Evolutionary conservation across 2,113 vertebrate species (phyloP).

Genomic region (Nothoprocta perdicaria): DNA sequence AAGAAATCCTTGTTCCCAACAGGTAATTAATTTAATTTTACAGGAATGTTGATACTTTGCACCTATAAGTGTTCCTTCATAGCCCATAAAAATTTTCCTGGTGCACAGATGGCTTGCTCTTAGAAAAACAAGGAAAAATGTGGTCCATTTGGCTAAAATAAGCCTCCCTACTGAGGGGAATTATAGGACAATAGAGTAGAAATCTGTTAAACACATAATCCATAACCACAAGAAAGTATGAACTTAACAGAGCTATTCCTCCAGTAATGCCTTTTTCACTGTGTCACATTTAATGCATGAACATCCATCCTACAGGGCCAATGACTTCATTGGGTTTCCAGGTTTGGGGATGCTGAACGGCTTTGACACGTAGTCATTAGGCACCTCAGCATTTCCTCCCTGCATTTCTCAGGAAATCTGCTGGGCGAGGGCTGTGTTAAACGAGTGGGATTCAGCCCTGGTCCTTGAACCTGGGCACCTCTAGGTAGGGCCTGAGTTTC

Average conservation of each 20-base stretch:
- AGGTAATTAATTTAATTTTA: slow-evolving; percentile 68
- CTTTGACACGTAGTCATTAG: background rate
- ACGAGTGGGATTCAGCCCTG: background rate
- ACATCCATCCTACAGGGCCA: background rate
- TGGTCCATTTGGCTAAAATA: slow-evolving; percentile 27
- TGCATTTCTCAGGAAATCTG: background rate
- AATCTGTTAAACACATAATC: slow-evolving; percentile 24
- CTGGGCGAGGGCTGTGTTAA: background rate
- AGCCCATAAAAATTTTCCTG: slow-evolving; percentile 18
- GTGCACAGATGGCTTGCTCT: slow-evolving; percentile 39
- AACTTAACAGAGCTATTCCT: background rate
- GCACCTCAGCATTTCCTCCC: background rate
- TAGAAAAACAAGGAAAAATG: slow-evolving; percentile 48
- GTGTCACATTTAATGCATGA: background rate
- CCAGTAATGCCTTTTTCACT: background rate
- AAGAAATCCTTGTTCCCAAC: slow-evolving; percentile 55
- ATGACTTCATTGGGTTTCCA: background rate
- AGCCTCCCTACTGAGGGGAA: background rate
- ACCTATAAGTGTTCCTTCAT: slow-evolving; percentile 45
- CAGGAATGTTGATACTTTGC: slow-evolving; percentile 56
- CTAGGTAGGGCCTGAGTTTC: background rate
- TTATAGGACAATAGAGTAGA: background rate
- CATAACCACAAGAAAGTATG: background rate
- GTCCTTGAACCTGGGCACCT: background rate
- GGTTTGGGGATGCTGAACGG: background rate